Evolutionary conservation across 53 echinoderm and acorn worm genomes (phyloP), one percentile per base, ranked within the genome.

Genomic region (Crossaster papposus): DNA sequence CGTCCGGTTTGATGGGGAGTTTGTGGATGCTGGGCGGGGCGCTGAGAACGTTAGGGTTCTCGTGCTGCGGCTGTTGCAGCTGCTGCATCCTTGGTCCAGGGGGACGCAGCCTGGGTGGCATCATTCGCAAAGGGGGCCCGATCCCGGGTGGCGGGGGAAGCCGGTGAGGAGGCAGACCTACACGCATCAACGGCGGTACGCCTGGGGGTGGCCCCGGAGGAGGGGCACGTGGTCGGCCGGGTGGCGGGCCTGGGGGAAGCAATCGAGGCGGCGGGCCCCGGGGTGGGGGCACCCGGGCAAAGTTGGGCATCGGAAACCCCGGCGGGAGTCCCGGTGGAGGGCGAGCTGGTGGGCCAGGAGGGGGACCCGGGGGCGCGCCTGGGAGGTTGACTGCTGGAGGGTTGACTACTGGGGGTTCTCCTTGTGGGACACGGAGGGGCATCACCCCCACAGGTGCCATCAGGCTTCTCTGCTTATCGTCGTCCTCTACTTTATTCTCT

Each of bases 201-300:
- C 96, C 96, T 12, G 97, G 97, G 23, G 97, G 97, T 0, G 97
- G 97, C 17, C 97, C 97, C 23, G 95, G 97, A 2, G 97, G 95
- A 13, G 95, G 93, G 72, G 94, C 92, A 35, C 94, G 97, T 22
- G 95, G 97, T 1, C 97, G 77, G 14, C 97, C 97, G 8, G 95
- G 94, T n/a, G 94, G 97, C n/a, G 94, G 95, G 0, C 95, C 94
- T 18, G 94, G 95, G 12, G 97, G 92, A 14, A 94, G 82, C 92
- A 97, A 89, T 71, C 97, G 83, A 23, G 92, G 95, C 29, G 94
- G 95, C 71, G 72, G 44, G 51, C 84, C 84, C 84, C 84, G 84
- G 30, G 93, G 96, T 55, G 92, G 94, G 52, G 92, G 95, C 1
- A 88, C 83, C 30, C 95, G 38, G 14, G 90, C 88, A 53, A 92